Base-by-base conservation (phyloP, 2,888 invertebrate species). In the Apomyelois bistriatella region DNA sequence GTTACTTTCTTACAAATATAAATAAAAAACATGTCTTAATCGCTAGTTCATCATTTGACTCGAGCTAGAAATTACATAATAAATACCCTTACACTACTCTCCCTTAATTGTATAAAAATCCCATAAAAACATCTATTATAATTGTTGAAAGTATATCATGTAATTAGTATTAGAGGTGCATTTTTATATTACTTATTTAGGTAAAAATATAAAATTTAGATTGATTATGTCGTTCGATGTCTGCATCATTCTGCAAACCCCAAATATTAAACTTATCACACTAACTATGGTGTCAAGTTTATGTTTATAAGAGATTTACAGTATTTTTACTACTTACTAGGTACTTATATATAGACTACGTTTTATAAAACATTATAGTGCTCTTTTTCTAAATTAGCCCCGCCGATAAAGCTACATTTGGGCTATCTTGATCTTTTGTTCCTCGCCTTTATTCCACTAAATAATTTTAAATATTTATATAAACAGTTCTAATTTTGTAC, bases 161-260 rank as follows among this genome's bases (percentile, higher is more conserved):
- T 76, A 79, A 73, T 66, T 81, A 81, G 82, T 82, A 78, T 83
- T 83, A 84, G 79, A 56, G 73, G 77, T 81, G 87, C 86, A 86
- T 87, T 86, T 82, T 83, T 84, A 76, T 83, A 82, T 76, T 73
- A 66, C 16, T 72, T 32, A 32, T 32, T 65, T 69, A 59, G 66
- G 58, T 47, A 46, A 53, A 52, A 53, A 32, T 37, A 37, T 59
- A 58, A 53, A 28, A 28, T 55, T 56, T 57, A 58, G 52, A 42
- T 56, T 32, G 10, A 1, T 38, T 54, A 51, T 51, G 28, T 53
- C 46, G 36, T 37, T 37, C 30, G 52, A 53, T 51, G 49, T 56
- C 43, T 52, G 42, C 35, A 35, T 30, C 49, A 17, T 35, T 32
- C 22, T 52, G 43, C 17, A 52, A 52, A 52, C 43, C 52, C 42